Evolutionary conservation across 2,888 invertebrate genomes (phyloP).

Genomic region (Tetanocera ferruginea): DNA sequence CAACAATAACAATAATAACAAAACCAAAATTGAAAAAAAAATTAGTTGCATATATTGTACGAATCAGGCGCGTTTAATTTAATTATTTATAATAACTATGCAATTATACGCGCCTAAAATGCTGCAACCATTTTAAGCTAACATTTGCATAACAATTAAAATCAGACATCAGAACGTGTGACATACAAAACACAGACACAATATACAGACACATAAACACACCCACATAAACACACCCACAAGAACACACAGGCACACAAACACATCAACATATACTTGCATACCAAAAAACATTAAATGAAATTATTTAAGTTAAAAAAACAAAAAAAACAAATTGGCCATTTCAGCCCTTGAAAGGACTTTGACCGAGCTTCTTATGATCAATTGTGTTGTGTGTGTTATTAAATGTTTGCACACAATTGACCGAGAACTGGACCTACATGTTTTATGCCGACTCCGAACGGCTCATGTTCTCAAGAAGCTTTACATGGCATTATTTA

Average conservation of each 20-base stretch:
- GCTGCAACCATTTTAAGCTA: not conserved
- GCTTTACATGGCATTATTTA: too few species aligned
- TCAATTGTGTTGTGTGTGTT: too few species aligned
- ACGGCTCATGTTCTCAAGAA: too few species aligned
- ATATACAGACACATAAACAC: not conserved
- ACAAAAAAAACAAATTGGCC: too few species aligned
- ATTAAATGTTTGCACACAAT: too few species aligned
- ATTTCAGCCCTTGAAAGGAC: too few species aligned
- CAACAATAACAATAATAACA: not conserved
- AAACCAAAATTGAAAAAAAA: too few species aligned
- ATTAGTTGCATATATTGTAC: too few species aligned
- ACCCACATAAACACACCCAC: not conserved
- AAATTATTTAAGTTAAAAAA: too few species aligned
- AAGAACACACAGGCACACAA: not conserved
- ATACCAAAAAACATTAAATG: not conserved
- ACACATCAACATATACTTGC: not conserved
- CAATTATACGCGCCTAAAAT: not conserved
- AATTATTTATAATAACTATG: not conserved
- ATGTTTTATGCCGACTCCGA: too few species aligned
- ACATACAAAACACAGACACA: not conserved
- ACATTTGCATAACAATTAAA: not conserved
- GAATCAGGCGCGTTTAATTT: not conserved
- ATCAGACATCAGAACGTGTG: not conserved
- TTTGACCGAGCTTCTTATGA: too few species aligned
- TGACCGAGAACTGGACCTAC: too few species aligned